Conservation (phyloP, 2,113 vertebrate genomes). For the Hemiprocne comata region DNA sequence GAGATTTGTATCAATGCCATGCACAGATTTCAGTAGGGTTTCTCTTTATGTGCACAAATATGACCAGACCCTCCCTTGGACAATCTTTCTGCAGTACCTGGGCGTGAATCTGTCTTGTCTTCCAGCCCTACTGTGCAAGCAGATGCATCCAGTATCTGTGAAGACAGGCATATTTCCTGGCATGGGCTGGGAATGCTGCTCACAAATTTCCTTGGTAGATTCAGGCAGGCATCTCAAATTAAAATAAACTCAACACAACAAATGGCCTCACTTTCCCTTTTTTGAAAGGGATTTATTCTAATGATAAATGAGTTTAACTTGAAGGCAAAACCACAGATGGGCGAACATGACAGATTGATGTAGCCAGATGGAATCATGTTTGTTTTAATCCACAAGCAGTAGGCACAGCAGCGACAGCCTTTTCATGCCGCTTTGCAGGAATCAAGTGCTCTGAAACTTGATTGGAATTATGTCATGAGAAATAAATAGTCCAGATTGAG, state of each 20-base stretch:
- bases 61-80: neutral
- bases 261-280: neutral
- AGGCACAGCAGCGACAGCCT: neutral
- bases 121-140: neutral
- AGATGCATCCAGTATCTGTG: neutral
- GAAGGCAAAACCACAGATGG: slow-evolving; percentile 28
- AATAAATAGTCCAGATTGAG: slow-evolving; percentile 2
- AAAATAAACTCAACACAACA: neutral
- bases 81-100: neutral
- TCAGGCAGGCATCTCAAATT: neutral
- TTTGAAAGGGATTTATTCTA: neutral
- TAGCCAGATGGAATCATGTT: slow-evolving; percentile 33
- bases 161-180: neutral
- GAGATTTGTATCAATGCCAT: neutral
- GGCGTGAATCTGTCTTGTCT: neutral
- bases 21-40: neutral
- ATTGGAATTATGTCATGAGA: slow-evolving; percentile 21
- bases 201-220: neutral
- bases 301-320: neutral
- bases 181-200: neutral
- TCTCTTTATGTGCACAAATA: neutral
- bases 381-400: slow-evolving; percentile 13
- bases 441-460: neutral
- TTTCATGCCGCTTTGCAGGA: slow-evolving; percentile 6
- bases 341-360: neutral